Evolutionary conservation across 2,888 invertebrate species (phyloP), one percentile per base, ranked within the genome.

Genomic region (Teleiodes luculella): DNA sequence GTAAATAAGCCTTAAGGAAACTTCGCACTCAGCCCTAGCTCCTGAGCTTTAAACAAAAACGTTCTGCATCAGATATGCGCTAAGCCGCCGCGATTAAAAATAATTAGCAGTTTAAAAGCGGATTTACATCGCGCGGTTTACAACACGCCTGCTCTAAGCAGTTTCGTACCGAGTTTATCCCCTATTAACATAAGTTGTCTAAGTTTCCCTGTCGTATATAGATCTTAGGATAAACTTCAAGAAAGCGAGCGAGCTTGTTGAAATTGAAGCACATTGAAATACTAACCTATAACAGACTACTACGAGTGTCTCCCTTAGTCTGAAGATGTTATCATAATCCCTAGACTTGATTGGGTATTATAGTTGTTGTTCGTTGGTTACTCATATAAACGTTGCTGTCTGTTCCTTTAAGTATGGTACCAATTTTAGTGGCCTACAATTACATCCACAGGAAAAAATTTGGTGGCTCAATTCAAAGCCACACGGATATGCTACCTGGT

Each of bases 71-170:
- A 62, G 65, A 67, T 67, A 69, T 70, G 68, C 69, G 70, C 67
- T 67, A 66, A 75, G 69, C 70, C 59, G 62, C 52, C 61, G 62
- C 70, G 74, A 76, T 83, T 82, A 78, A 82, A 85, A 79, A 82
- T 85, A 81, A 84, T 85, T 79, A 82, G 76, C 72, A 63, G 66
- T 72, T 69, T 67, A 67, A 62, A 73, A 64, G 69, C 73, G 71
- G 72, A 67, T 70, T 72, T 68, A 67, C 67, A 68, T 72, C 68
- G 66, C 65, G 66, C 52, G 65, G 65, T 62, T 62, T 67, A 69
- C 66, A 58, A 63, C 61, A 61, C 62, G 55, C 54, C 57, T 18
- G 53, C 13, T 13, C n/a, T 24, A 13, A 53, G 57, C 49, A 45
- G 59, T 62, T 65, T 60, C 57, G 55, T 56, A 52, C 28, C 20